These are phyloP conservation scores for Amblyopsis rosae DNA, from an alignment of 2,113 vertebrate species.

Conservation along the genomic window DNA sequence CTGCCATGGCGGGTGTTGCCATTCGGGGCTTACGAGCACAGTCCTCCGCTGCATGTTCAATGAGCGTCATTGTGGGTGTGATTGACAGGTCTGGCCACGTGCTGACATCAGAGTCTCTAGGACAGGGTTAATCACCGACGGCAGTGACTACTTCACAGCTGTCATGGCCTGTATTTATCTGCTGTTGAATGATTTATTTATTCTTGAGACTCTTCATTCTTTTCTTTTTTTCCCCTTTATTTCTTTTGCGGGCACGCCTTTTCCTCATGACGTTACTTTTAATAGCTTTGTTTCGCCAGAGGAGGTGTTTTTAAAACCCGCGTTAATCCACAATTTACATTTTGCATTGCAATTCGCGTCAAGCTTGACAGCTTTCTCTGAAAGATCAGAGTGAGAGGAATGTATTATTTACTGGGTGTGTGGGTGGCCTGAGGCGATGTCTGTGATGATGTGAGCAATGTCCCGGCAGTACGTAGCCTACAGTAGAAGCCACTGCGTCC, in stretches of 20 bases:
- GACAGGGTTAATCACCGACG: neutral
- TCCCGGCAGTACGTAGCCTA: neutral
- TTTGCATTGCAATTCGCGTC: neutral
- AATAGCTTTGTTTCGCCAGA: neutral
- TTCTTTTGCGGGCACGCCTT: neutral
- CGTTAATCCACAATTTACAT: neutral
- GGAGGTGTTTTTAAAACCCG: neutral
- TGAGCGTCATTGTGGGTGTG: neutral
- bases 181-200: neutral
- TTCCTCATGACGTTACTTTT: neutral
- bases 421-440: neutral
- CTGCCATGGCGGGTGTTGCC: no score
- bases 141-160: no score
- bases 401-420: neutral
- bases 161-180: neutral
- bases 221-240: no score
- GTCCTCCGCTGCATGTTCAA: neutral
- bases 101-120: neutral
- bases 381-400: neutral
- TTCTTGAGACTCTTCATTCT: no score
- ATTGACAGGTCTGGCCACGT: neutral
- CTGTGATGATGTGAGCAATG: neutral
- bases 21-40: no score
- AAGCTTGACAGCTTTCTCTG: neutral
- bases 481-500: no score